Conservation (phyloP, 2,888 invertebrate genomes). For the Crossocerus cetratus region DNA sequence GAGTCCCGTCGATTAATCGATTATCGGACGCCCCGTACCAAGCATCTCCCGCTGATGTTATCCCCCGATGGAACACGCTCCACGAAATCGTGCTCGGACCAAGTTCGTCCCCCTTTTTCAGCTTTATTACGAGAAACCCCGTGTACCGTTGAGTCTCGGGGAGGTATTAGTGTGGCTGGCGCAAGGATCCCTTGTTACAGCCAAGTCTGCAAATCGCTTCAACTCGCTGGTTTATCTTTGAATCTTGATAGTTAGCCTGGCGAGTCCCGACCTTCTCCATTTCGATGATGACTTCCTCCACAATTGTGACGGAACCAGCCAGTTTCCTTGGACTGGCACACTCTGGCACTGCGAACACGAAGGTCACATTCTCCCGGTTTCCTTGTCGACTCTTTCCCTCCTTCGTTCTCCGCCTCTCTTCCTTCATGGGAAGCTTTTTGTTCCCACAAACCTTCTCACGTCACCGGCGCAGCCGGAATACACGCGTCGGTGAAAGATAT, state of each 20-base stretch:
- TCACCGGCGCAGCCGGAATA: slow-evolving; percentile 45
- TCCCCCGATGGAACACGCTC: slow-evolving; percentile 4
- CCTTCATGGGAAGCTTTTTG: slow-evolving; percentile 61
- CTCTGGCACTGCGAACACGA: background rate
- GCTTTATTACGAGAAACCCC: slow-evolving; percentile 8
- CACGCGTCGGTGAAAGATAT: slow-evolving; percentile 15
- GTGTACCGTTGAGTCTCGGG: too few species aligned
- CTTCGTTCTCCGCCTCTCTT: background rate
- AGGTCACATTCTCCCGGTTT: background rate
- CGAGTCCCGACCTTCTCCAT: too few species aligned
- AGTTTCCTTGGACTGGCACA: too few species aligned
- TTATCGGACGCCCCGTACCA: slow-evolving; percentile 15
- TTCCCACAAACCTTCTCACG: slow-evolving; percentile 71
- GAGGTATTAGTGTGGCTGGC: too few species aligned
- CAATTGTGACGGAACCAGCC: too few species aligned
- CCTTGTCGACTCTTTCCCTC: background rate
- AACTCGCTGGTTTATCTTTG: too few species aligned
- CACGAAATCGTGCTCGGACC: slow-evolving; percentile 18
- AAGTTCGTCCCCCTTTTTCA: slow-evolving; percentile 2
- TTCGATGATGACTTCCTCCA: too few species aligned
- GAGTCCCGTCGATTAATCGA: slow-evolving; percentile 44
- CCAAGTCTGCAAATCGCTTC: too few species aligned
- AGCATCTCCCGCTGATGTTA: slow-evolving; percentile 27
- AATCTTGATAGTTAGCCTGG: too few species aligned
- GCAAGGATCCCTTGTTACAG: too few species aligned